Evolutionary conservation across 2,888 invertebrate species (phyloP).

Genomic region (Cheilosia soror): DNA sequence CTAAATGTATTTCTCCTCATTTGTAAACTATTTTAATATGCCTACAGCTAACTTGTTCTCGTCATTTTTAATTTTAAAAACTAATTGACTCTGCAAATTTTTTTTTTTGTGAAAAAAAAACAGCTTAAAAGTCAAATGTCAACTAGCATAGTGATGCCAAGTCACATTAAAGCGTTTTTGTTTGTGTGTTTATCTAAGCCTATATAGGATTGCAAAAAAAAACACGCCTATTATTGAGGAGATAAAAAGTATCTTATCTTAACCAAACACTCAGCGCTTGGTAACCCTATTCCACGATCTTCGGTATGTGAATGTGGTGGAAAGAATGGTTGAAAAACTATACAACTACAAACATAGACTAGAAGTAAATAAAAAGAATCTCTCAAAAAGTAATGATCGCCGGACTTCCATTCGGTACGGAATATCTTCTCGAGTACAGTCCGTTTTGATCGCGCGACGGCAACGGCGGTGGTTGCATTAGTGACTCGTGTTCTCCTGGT

Average conservation of each 20-base stretch:
- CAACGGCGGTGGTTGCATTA: conserved; percentile 69
- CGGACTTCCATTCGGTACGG: conserved; percentile 69
- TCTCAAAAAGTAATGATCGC: conserved; percentile 60
- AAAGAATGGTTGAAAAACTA: conserved; percentile 9
- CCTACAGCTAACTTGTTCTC: too few relatives aligned
- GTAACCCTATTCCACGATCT: conserved; percentile 53
- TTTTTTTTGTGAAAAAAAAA: too few relatives aligned
- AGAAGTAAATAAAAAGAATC: conserved; percentile 44
- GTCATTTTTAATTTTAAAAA: too few relatives aligned
- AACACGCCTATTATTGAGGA: too few relatives aligned
- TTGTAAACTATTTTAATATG: too few relatives aligned
- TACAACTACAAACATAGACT: conserved; percentile 21
- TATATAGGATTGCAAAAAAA: too few relatives aligned
- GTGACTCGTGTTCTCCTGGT: conserved; percentile 57
- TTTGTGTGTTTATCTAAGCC: too few relatives aligned
- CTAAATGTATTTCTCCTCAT: too few relatives aligned
- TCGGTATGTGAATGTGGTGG: conserved; percentile 9
- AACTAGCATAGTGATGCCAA: too few relatives aligned
- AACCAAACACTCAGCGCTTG: not conserved
- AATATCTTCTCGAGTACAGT: conserved; percentile 67
- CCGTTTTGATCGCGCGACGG: conserved; percentile 71
- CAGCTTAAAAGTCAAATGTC: too few relatives aligned
- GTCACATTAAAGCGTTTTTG: too few relatives aligned
- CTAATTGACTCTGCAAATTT: too few relatives aligned
- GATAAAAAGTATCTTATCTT: not conserved